phyloP scores from a whole-genome alignment of 2,888 invertebrate species.

The Deilephila elpenor region DNA sequence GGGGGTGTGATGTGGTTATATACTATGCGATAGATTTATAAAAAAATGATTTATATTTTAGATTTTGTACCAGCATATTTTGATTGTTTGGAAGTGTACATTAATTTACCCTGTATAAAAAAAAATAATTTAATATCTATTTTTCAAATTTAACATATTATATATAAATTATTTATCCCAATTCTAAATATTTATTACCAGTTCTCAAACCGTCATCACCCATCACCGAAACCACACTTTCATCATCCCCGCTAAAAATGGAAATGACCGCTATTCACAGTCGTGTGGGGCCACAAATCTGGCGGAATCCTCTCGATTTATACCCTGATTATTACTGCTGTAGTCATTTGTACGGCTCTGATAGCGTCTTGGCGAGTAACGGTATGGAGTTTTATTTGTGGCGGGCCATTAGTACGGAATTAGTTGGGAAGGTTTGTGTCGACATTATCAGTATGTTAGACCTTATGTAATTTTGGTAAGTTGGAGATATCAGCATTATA shows the following conservation, averaged over 20 bases:
- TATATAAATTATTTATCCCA: no score
- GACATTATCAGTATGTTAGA: not conserved
- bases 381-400: conserved; percentile 10
- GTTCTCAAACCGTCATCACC: not conserved
- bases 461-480: not conserved
- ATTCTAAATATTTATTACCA: not conserved
- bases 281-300: conserved; percentile 32
- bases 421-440: not conserved
- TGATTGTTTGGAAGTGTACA: no score
- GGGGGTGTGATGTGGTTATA: no score
- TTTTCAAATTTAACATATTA: no score
- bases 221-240: not conserved
- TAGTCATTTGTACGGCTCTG: conserved; percentile 16
- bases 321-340: conserved; percentile 23
- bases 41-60: no score
- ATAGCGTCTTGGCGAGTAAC: conserved; percentile 6
- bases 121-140: no score
- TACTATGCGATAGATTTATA: no score
- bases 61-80: no score
- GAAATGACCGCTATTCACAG: conserved; percentile 44
- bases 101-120: no score
- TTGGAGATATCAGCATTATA: no score
- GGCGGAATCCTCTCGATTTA: conserved; percentile 14
- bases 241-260: conserved; percentile 37
- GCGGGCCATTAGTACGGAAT: conserved; percentile 1